These are phyloP conservation scores for Ferrisia virgata DNA, from an alignment of 2,888 invertebrate species.

Conservation along the genomic window DNA sequence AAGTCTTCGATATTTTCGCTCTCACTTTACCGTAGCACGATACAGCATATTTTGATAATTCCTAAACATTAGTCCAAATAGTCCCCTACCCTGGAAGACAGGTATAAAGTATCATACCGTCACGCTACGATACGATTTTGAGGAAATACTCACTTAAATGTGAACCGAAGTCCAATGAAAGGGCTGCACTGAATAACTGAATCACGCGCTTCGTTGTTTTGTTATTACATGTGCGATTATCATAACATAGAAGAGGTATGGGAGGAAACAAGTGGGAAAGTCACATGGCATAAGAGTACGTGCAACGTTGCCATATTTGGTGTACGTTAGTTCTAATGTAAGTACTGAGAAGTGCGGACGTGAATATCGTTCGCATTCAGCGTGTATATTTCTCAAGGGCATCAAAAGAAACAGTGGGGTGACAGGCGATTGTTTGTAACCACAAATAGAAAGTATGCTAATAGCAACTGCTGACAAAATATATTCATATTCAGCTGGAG, in stretches of 20 bases:
- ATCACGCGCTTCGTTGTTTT: conserved; percentile 32
- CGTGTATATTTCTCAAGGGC: conserved; percentile 34
- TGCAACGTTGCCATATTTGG: conserved; percentile 37
- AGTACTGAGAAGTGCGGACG: not conserved
- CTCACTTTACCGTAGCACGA: no score
- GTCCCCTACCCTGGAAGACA: no score
- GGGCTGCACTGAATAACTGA: conserved; percentile 36
- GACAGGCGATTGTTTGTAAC: not conserved
- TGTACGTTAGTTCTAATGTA: not conserved
- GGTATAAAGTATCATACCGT: no score
- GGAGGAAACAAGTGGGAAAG: conserved; percentile 37
- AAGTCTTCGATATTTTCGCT: no score
- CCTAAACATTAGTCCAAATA: no score
- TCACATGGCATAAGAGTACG: conserved; percentile 35
- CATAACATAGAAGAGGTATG: not conserved
- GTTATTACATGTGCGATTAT: conserved; percentile 41
- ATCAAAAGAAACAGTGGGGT: not conserved
- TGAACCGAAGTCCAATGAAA: conserved; percentile 13
- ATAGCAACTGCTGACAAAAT: no score
- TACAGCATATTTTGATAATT: no score
- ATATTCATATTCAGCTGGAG: no score
- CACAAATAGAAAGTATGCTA: not conserved
- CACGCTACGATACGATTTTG: not conserved
- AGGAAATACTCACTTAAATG: not conserved
- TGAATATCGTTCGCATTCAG: not conserved